Base-by-base conservation (phyloP, 2,797 vertebrate genomes). In the Propithecus deckenii region DNA sequence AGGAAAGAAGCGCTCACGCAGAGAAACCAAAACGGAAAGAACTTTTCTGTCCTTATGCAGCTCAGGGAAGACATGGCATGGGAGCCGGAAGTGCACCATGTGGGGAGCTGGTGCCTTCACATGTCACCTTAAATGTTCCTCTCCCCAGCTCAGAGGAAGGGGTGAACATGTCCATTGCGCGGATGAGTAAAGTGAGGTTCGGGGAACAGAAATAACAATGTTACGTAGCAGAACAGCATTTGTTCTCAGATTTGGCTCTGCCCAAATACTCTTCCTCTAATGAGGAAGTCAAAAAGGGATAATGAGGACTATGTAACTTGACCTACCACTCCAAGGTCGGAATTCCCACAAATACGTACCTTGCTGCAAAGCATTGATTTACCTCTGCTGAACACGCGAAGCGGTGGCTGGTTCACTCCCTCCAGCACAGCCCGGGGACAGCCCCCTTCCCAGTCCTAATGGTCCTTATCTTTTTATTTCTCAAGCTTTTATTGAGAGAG, bases 51-150 rank as follows among this genome's bases (percentile, higher is more conserved):
- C 63, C 22, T 38, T 9, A 30, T 12, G 17, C 15, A 13, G 61
- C 2, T 55, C 43, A 1, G 25, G 48, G 61, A 43, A 55, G 57
- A 55, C 2, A 0, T 1, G n/a, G 41, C 14, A 30, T 17, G 20
- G 76, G 23, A 50, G 13, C 17, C 13, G 1, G 25, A 6, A 15
- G 28, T 7, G 20, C 10, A 15, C 23, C 52, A 12, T 0, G 0
- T 7, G 55, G 59, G 7, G 0, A 3, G 11, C 7, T 22, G 30
- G 5, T 7, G 4, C 5, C 28, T 23, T n/a, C 78, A 9, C 28
- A 4, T 0, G 7, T n/a, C 59, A 20, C 43, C 78, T 22, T 76
- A 25, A 15, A 14, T 0, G 13, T 12, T 5, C 52, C 10, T 59
- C 84, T 63, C 35, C 46, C 25, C 20, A 10, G 35, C 48, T 59